Evolutionary conservation across 2,113 vertebrate species (phyloP).

Genomic region (Toxotes chatareus): DNA sequence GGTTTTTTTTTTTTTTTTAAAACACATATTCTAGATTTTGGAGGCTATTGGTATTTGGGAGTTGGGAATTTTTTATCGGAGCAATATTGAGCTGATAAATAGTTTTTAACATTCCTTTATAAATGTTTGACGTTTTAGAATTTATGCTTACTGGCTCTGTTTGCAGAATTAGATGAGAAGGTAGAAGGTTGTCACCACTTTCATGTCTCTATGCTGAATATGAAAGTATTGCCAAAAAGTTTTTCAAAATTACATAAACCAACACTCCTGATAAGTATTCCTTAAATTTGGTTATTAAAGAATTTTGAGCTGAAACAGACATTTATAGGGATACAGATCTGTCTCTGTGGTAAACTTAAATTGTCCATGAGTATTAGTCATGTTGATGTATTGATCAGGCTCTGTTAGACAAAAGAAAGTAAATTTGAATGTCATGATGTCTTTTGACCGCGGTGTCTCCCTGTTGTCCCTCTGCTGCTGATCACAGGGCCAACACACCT

Average conservation of each 20-base stretch:
- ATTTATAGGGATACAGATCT: background rate
- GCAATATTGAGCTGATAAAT: background rate
- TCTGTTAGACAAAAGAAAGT: background rate
- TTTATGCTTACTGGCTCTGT: background rate
- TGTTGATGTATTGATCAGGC: background rate
- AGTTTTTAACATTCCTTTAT: background rate
- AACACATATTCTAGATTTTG: background rate
- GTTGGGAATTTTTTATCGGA: background rate
- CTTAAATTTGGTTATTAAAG: background rate
- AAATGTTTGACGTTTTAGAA: background rate
- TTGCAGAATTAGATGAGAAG: background rate
- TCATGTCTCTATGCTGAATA: background rate
- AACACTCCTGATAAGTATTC: too few species aligned
- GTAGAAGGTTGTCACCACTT: background rate
- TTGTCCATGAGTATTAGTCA: background rate
- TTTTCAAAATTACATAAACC: too few species aligned
- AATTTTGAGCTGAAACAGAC: background rate
- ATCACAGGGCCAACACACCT: constrained; percentile 61
- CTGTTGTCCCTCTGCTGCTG: background rate
- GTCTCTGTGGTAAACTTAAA: background rate
- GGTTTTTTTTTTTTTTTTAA: too few species aligned
- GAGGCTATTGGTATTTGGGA: background rate
- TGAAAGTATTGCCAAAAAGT: background rate
- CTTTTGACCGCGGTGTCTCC: background rate
- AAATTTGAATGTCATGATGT: background rate